Conservation (phyloP, 2,113 vertebrate genomes). For the Nasalis larvatus region DNA sequence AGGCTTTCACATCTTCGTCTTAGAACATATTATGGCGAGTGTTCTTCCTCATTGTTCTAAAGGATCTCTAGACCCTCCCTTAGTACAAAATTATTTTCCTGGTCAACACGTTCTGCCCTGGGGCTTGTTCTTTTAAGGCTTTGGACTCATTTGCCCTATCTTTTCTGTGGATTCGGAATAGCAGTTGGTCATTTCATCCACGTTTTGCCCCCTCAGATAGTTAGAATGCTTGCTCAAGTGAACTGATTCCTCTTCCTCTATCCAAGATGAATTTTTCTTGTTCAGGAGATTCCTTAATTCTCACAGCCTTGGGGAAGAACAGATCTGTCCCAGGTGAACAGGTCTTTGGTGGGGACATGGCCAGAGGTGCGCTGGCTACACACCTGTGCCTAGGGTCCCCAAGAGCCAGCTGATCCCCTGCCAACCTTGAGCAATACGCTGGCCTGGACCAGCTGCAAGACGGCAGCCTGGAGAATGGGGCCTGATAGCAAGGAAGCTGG, state of each 20-base stretch:
- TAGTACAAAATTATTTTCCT: background rate
- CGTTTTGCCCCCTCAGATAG: background rate
- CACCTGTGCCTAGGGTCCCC: background rate
- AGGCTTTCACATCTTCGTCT: background rate
- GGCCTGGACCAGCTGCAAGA: background rate
- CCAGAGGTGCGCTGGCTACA: background rate
- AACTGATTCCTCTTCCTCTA: background rate
- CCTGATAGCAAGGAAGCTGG: background rate
- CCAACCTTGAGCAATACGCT: background rate
- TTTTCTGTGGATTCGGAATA: background rate
- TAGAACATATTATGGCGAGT: too few relatives aligned
- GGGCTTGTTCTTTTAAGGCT: background rate
- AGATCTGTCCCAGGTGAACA: background rate
- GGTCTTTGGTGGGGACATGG: too few relatives aligned
- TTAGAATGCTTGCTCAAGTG: background rate
- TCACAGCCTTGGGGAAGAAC: background rate
- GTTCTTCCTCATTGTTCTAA: background rate
- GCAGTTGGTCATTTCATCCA: background rate
- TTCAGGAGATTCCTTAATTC: background rate
- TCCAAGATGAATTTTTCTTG: background rate
- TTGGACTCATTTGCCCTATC: background rate
- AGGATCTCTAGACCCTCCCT: background rate
- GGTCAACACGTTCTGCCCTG: background rate
- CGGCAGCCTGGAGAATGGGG: background rate
- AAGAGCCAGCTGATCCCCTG: background rate